These are phyloP conservation scores for Gorsachius magnificus DNA, from an alignment of 2,797 vertebrate genomes.

Conservation along the genomic window DNA sequence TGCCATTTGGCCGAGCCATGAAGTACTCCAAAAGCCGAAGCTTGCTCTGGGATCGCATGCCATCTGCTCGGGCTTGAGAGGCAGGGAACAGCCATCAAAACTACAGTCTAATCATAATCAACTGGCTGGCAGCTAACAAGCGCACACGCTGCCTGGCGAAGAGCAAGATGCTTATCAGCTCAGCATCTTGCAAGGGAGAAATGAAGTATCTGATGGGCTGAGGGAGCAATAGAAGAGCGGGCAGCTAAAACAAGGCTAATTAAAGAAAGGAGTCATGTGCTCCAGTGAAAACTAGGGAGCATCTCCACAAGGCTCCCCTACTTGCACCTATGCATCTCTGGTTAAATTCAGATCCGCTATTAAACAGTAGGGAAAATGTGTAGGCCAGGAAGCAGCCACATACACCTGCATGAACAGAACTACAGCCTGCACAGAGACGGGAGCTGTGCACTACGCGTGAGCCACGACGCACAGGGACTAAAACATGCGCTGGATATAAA, in stretches of 20 bases:
- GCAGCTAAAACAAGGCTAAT: background rate
- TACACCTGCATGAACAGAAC: background rate
- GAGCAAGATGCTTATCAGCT: conserved; percentile 12
- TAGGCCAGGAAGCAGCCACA: background rate
- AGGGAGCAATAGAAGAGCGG: background rate
- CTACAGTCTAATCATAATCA: conserved; percentile 4
- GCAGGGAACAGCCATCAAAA: conserved; percentile 33
- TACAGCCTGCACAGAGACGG: background rate
- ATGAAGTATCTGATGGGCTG: background rate
- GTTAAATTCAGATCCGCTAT: background rate
- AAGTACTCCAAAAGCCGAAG: background rate
- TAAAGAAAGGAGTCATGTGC: background rate
- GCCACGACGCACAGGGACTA: background rate
- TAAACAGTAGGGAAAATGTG: background rate
- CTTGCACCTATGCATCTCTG: background rate
- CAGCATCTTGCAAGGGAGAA: background rate
- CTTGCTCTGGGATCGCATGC: background rate
- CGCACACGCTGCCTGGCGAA: background rate
- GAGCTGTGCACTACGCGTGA: background rate
- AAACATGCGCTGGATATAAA: background rate
- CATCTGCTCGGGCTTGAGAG: conserved; percentile 40
- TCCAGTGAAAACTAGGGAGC: background rate
- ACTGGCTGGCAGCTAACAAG: conserved; percentile 34
- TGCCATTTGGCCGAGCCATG: background rate
- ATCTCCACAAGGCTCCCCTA: background rate